Evolutionary conservation across 2,797 vertebrate genomes (phyloP).

Genomic region (Tiaroga cobitis): DNA sequence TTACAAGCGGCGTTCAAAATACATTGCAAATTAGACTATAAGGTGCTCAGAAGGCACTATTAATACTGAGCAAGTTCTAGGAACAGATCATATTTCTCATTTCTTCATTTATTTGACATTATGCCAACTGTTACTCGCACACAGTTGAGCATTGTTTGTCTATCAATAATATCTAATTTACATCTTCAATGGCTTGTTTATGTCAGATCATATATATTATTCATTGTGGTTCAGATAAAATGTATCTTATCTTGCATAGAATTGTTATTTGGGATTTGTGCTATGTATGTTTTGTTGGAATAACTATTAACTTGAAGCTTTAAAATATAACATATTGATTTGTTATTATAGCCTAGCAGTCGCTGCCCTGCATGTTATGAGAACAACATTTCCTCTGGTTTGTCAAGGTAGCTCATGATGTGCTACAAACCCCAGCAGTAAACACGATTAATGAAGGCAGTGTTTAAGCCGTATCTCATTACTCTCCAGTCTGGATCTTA

Average conservation of each 20-base stretch:
- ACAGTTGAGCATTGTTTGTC: neutral
- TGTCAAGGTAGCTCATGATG: slow-evolving; percentile 17
- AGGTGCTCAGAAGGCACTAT: neutral
- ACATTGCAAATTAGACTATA: neutral
- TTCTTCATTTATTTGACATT: neutral
- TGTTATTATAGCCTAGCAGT: slow-evolving; percentile 3
- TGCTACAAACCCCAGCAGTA: slow-evolving; percentile 31
- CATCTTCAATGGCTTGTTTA: neutral
- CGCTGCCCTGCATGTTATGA: neutral
- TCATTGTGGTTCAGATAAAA: neutral
- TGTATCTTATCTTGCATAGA: neutral
- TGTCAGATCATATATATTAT: neutral
- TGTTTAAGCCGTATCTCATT: slow-evolving; percentile 34
- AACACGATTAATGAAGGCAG: slow-evolving; percentile 49
- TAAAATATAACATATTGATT: slow-evolving; percentile 6
- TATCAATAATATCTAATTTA: neutral
- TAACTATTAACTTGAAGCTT: neutral
- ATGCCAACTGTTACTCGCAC: neutral
- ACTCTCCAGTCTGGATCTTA: slow-evolving; percentile 29
- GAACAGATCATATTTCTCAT: neutral
- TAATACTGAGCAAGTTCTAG: neutral
- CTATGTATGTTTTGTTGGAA: neutral
- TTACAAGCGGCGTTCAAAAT: neutral
- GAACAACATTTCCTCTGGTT: slow-evolving; percentile 6
- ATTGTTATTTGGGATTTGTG: neutral